Percentiles rank a stretch among this genome's conserved stretches.
Conservation (phyloP, 2,113 vertebrate species). For the Paralichthys olivaceus region DNA sequence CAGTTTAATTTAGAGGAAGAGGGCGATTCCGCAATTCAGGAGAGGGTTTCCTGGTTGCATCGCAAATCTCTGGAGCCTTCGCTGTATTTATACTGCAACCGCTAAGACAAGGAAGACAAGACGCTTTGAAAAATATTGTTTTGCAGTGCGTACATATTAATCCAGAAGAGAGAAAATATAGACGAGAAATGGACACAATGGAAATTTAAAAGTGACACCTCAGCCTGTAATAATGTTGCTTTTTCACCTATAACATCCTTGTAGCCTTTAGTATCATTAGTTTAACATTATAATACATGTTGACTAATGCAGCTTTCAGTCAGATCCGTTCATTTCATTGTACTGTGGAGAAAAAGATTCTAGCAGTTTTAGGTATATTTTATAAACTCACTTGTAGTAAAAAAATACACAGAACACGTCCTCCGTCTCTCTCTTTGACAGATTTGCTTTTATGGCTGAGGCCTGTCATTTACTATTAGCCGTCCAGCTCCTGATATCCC, state of each 20-base stretch:
- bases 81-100: constrained; percentile 4
- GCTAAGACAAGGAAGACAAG: background rate
- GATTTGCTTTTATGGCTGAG: constrained; percentile 33
- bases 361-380: constrained; percentile 2
- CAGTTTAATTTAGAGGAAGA: constrained; percentile 38
- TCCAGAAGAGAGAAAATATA: background rate
- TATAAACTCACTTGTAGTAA: constrained; percentile 12
- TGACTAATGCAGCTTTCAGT: background rate
- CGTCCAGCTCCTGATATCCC: constrained; percentile 41
- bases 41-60: constrained; percentile 19
- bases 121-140: background rate
- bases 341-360: background rate
- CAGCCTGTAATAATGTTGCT: no score
- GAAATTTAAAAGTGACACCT: no score
- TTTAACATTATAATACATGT: background rate
- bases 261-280: no score
- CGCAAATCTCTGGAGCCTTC: constrained; percentile 24
- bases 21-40: constrained; percentile 15
- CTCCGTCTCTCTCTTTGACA: constrained; percentile 48
- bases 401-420: constrained; percentile 16
- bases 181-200: no score
- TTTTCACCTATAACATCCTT: no score
- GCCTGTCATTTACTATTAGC: constrained; percentile 60
- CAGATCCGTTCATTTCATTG: background rate
- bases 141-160: constrained; percentile 18